phyloP scores from a whole-genome alignment of 2,113 vertebrate genomes.

The Clupea harengus region DNA sequence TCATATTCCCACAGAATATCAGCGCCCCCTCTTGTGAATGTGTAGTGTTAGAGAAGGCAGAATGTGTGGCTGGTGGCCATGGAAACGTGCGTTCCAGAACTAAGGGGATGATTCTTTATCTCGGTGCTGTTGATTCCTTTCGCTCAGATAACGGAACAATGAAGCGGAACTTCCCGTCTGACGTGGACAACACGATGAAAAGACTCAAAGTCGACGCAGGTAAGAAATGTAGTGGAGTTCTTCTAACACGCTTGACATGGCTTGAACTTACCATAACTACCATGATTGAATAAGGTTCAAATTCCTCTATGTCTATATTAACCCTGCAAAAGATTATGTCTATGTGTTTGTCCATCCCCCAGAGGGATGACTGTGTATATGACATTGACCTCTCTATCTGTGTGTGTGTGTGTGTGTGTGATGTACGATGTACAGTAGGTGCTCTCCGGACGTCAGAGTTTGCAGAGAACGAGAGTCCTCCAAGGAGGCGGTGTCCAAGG shows the following conservation, averaged over 20 bases:
- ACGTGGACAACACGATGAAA: constrained; percentile 63
- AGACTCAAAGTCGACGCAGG: constrained; percentile 66
- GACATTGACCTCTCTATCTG: no score
- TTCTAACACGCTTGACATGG: not conserved
- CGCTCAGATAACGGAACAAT: constrained; percentile 61
- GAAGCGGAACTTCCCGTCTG: constrained; percentile 64
- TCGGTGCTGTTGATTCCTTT: not conserved
- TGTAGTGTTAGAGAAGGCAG: no score
- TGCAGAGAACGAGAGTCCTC: constrained; percentile 81
- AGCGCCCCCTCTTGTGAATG: no score
- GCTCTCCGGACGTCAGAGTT: constrained; percentile 26
- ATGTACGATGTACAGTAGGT: not conserved
- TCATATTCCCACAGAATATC: not conserved
- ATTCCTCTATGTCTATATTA: no score
- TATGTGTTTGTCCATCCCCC: constrained; percentile 17
- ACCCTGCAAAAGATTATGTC: not conserved
- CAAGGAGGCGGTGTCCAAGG: constrained; percentile 84
- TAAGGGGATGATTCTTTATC: not conserved
- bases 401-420: no score
- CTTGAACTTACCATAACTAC: no score
- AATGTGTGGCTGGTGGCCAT: not conserved
- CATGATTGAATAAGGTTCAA: no score
- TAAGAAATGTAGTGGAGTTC: not conserved
- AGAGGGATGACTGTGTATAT: not conserved
- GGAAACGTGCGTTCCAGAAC: not conserved